Percentiles rank a stretch among this genome's conserved stretches.
These are phyloP conservation scores for Galerucella nymphaeae DNA, from an alignment of 2,888 invertebrate genomes.

Conservation along the genomic window DNA sequence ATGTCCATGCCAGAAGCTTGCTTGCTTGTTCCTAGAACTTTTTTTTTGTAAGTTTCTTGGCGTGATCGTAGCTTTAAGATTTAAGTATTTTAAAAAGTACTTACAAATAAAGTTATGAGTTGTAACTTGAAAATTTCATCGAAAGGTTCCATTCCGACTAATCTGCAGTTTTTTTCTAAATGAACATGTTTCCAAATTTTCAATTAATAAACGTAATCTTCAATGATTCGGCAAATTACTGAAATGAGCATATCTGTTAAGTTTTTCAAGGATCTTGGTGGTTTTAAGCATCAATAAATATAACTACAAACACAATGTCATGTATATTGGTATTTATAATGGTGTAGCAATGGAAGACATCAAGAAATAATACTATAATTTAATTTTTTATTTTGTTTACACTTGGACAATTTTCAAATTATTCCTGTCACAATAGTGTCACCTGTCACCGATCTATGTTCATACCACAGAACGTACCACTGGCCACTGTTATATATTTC, in stretches of 20 bases:
- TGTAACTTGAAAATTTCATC: constrained; percentile 38
- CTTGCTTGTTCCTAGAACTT: not conserved
- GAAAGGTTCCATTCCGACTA: constrained; percentile 27
- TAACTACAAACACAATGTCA: not conserved
- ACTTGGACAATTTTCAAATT: not conserved
- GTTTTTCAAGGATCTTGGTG: constrained; percentile 27
- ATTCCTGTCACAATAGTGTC: not conserved
- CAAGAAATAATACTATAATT: not conserved
- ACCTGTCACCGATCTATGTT: not conserved
- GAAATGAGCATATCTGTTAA: constrained; percentile 10
- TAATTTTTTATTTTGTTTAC: constrained; percentile 7
- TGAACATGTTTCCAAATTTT: constrained; percentile 18
- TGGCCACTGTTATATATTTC: no score
- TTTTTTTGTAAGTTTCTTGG: not conserved
- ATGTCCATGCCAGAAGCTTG: no score
- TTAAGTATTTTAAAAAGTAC: constrained; percentile 25
- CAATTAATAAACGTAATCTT: not conserved
- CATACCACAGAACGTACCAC: no score
- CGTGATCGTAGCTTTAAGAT: not conserved
- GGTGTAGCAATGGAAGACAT: not conserved
- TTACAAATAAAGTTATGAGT: constrained; percentile 44
- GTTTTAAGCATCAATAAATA: constrained; percentile 38
- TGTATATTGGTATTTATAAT: not conserved
- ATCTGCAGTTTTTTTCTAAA: constrained; percentile 4
- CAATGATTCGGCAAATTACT: constrained; percentile 5